Evolutionary conservation across 2,888 invertebrate genomes (phyloP).

Genomic region (Trachelus troglodyta): DNA sequence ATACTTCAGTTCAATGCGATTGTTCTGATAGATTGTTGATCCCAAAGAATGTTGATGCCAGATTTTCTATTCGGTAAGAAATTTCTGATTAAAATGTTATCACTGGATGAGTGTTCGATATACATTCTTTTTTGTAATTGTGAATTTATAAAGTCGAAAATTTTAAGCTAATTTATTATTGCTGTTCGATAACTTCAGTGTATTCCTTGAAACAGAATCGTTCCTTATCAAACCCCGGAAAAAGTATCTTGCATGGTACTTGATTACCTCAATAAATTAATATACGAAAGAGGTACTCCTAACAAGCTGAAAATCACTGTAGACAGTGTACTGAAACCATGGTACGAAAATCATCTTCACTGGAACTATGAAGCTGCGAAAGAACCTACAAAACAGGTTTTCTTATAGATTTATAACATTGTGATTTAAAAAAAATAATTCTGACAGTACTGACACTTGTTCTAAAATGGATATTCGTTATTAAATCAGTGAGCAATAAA

Average conservation of each 20-base stretch:
- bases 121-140: neutral
- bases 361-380: conserved; percentile 64
- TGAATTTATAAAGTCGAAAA: neutral
- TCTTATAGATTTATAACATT: conserved; percentile 7
- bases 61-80: conserved; percentile 44
- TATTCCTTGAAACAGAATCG: conserved; percentile 27
- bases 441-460: neutral
- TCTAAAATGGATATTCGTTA: neutral
- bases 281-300: conserved; percentile 30
- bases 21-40: conserved; percentile 28
- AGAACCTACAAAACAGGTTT: conserved; percentile 64
- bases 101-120: neutral
- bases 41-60: conserved; percentile 32
- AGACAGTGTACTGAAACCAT: conserved; percentile 51
- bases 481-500: neutral
- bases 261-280: conserved; percentile 27
- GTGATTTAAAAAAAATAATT: neutral
- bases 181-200: neutral
- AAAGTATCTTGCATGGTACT: conserved; percentile 25
- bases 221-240: conserved; percentile 35
- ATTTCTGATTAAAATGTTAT: neutral
- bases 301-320: conserved; percentile 32
- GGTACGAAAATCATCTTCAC: conserved; percentile 62
- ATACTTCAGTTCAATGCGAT: conserved; percentile 23
- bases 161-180: no score